Percentiles rank a stretch among this genome's conserved stretches.
phyloP scores from a whole-genome alignment of 2,888 invertebrate genomes.

The Archaeoteleia sp. region DNA sequence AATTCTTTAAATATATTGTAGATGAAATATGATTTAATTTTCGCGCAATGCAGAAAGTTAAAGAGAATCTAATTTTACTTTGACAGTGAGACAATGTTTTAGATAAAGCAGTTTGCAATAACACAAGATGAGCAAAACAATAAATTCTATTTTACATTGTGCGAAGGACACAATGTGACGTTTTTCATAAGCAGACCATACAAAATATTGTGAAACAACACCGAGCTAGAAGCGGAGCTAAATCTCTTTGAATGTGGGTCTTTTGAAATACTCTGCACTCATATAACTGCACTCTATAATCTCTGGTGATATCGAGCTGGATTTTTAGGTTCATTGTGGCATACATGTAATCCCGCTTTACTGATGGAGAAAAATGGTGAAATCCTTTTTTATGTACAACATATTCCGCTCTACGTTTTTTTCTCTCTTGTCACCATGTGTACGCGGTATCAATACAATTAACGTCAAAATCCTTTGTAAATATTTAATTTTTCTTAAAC shows the following conservation, averaged over 20 bases:
- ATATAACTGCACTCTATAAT: constrained; percentile 31
- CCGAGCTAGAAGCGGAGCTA: constrained; percentile 1
- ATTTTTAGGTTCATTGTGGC: constrained; percentile 18
- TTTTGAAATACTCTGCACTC: constrained; percentile 1
- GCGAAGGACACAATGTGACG: constrained; percentile 8
- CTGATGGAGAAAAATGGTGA: constrained; percentile 12
- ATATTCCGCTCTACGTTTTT: too few species aligned
- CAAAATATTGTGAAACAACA: constrained; percentile 30
- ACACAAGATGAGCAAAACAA: constrained; percentile 16
- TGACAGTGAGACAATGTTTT: too few species aligned
- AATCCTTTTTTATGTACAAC: neutral
- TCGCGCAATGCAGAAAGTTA: too few species aligned
- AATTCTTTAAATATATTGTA: too few species aligned
- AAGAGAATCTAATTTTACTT: too few species aligned
- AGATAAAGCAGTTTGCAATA: too few species aligned
- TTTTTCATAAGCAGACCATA: too few species aligned
- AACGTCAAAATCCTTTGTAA: too few species aligned
- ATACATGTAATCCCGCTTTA: constrained; percentile 16
- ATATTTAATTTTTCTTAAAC: too few species aligned
- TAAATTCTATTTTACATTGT: constrained; percentile 14
- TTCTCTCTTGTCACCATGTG: too few species aligned
- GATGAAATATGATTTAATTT: too few species aligned
- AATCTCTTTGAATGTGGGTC: constrained; percentile 16
- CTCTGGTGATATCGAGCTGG: constrained; percentile 23
- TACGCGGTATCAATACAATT: too few species aligned